phyloP scores from a whole-genome alignment of 2,113 vertebrate genomes.

The Plecotus auritus region DNA sequence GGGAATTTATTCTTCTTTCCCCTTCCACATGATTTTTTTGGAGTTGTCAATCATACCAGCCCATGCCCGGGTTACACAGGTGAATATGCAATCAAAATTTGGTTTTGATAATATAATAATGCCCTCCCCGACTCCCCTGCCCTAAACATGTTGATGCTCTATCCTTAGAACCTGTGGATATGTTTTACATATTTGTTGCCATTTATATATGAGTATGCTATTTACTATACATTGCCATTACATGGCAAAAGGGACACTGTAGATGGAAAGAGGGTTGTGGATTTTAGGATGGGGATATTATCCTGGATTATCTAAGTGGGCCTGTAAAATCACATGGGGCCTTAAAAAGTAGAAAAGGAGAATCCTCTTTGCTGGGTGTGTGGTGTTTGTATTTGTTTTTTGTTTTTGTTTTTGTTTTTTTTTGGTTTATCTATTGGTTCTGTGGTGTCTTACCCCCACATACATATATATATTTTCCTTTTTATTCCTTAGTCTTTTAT shows the following conservation, averaged over 20 bases:
- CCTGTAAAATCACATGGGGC: neutral
- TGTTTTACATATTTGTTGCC: neutral
- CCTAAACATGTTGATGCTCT: neutral
- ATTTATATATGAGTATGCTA: neutral
- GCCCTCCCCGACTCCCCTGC: rapidly evolving
- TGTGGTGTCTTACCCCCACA: too few species aligned
- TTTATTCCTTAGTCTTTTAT: too few species aligned
- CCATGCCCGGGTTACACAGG: neutral
- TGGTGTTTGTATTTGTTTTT: too few species aligned
- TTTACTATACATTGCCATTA: neutral
- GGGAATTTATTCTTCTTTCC: neutral
- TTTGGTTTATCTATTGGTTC: too few species aligned
- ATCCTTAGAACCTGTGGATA: neutral
- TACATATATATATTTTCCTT: too few species aligned
- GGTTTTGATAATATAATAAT: neutral
- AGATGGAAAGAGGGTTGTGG: neutral
- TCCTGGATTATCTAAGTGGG: neutral
- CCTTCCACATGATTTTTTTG: neutral
- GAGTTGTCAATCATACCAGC: neutral
- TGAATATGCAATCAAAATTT: neutral
- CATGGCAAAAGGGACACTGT: neutral
- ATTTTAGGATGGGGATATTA: neutral
- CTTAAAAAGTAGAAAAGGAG: too few species aligned
- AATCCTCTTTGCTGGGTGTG: too few species aligned
- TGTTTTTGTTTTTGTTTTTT: too few species aligned